phyloP scores from a whole-genome alignment of 2,888 invertebrate genomes.

The Coenonympha glycerion region DNA sequence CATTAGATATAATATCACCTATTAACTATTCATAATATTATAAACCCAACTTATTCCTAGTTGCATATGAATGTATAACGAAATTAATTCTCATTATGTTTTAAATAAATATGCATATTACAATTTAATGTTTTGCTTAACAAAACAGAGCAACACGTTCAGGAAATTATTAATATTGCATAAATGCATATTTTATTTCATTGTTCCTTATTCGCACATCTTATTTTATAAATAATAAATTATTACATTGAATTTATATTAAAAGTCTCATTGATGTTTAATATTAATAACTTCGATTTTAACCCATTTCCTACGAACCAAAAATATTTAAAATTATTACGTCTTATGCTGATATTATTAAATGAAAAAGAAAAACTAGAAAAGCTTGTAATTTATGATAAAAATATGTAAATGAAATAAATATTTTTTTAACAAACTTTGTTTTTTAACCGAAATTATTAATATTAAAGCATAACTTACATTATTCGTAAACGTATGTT shows the following conservation, averaged over 20 bases:
- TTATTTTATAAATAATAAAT: neutral
- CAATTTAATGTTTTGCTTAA: no score
- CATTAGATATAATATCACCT: no score
- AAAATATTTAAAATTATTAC: no score
- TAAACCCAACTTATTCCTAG: neutral
- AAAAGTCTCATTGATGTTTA: neutral
- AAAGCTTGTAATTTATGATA: no score
- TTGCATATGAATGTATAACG: neutral
- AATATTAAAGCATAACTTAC: neutral
- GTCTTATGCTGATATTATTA: no score
- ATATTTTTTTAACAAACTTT: neutral
- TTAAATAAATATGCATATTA: no score
- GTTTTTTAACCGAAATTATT: neutral
- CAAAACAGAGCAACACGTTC: no score
- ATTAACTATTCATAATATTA: no score
- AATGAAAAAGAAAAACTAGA: neutral
- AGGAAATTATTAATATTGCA: no score
- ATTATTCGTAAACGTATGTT: neutral
- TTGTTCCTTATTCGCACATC: neutral
- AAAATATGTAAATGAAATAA: no score
- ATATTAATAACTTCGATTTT: slow-evolving; percentile 2
- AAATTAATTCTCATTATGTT: no score
- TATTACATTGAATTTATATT: neutral
- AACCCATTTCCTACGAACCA: no score
- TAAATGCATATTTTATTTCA: neutral